A percentile compares a stretch with the other conserved stretches of the same genome.
Conservation (phyloP, 2,888 invertebrate species). For the Catocala nupta region DNA sequence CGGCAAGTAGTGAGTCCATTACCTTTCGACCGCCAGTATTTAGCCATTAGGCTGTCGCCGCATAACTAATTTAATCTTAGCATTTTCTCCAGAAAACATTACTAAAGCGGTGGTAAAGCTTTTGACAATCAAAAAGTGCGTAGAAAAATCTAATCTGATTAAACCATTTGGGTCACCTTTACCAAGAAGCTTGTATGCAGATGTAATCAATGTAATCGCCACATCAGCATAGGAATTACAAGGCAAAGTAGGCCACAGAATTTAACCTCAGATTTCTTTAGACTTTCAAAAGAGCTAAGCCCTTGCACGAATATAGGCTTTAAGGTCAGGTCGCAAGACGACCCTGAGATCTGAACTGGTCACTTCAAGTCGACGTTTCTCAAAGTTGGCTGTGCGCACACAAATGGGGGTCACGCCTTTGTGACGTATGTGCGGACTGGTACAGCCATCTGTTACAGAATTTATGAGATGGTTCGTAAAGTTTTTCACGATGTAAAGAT, state of each 20-base stretch:
- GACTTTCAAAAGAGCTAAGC: slow-evolving; percentile 18
- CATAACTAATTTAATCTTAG: no score
- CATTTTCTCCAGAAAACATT: no score
- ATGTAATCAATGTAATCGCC: slow-evolving; percentile 4
- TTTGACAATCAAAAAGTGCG: neutral
- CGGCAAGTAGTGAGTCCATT: no score
- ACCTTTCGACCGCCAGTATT: no score
- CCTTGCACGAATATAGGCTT: slow-evolving; percentile 26
- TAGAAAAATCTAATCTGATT: neutral
- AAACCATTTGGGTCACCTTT: slow-evolving; percentile 2
- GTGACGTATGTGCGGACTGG: no score
- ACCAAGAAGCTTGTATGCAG: slow-evolving; percentile 19
- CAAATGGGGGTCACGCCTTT: no score
- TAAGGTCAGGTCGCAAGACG: slow-evolving; percentile 29
- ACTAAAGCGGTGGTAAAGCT: no score
- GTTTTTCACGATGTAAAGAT: no score
- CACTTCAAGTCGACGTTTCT: slow-evolving; percentile 9
- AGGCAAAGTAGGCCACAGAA: slow-evolving; percentile 14
- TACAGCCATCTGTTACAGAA: no score
- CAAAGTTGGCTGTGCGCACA: neutral
- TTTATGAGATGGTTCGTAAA: no score
- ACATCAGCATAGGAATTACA: slow-evolving; percentile 6
- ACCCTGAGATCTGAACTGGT: slow-evolving; percentile 22
- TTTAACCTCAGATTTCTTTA: slow-evolving; percentile 11
- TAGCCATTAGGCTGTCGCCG: no score